Conservation (phyloP, 2,113 vertebrate species). For the Semicossyphus pulcher region DNA sequence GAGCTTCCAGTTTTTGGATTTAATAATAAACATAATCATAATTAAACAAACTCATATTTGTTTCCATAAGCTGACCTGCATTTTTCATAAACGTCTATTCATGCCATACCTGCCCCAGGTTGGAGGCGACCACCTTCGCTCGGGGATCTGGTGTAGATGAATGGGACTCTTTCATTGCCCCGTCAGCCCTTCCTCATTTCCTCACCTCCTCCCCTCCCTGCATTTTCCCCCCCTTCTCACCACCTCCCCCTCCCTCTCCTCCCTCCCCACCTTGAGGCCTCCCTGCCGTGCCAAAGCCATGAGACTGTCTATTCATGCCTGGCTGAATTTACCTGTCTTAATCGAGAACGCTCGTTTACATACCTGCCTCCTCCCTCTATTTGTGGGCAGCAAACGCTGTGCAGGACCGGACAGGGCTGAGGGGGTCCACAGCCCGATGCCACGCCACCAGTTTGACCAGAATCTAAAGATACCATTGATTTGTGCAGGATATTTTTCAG, state of each 20-base stretch:
- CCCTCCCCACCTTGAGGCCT: slow-evolving; percentile 57
- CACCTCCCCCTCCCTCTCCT: slow-evolving; percentile 52
- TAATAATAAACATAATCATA: slow-evolving; percentile 16
- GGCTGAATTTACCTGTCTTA: slow-evolving; percentile 67
- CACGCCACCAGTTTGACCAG: background rate
- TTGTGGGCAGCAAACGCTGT: slow-evolving; percentile 17
- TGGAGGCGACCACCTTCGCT: slow-evolving; percentile 59
- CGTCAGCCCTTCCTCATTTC: slow-evolving; percentile 64
- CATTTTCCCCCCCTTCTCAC: slow-evolving; percentile 40
- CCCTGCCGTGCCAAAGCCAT: slow-evolving; percentile 58
- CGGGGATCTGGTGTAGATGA: slow-evolving; percentile 73
- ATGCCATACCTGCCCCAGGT: slow-evolving; percentile 69
- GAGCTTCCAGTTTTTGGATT: background rate
- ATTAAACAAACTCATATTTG: slow-evolving; percentile 14
- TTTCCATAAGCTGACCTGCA: slow-evolving; percentile 46
- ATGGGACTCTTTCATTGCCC: slow-evolving; percentile 80
- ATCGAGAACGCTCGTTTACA: slow-evolving; percentile 27
- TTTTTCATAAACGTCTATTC: slow-evolving; percentile 74
- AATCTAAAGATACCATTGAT: background rate
- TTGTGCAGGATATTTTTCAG: background rate
- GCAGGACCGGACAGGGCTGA: slow-evolving; percentile 18
- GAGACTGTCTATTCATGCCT: slow-evolving; percentile 79
- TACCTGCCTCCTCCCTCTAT: slow-evolving; percentile 19
- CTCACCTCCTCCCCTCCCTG: slow-evolving; percentile 54
- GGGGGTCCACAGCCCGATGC: background rate